These are phyloP conservation scores for Eidolon helvum DNA, from an alignment of 2,113 vertebrate genomes.

Conservation along the genomic window DNA sequence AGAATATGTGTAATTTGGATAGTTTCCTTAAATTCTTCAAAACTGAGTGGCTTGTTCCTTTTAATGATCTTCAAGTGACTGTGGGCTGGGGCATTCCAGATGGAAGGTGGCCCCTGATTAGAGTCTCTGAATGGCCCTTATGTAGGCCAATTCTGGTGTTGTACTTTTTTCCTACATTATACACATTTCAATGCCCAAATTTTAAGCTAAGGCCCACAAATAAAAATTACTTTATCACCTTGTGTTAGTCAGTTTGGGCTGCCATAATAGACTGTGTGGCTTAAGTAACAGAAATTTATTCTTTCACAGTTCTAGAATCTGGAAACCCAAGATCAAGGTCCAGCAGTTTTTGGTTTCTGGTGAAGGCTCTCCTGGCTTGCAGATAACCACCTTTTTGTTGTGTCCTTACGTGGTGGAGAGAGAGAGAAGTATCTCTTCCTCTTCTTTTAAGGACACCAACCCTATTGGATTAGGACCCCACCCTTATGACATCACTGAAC, in stretches of 20 bases:
- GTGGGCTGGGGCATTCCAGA: background rate
- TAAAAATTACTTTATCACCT: background rate
- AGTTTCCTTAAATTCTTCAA: conserved; percentile 60
- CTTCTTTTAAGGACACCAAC: background rate
- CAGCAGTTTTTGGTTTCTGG: background rate
- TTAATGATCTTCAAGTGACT: conserved; percentile 28
- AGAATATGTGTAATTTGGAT: conserved; percentile 49
- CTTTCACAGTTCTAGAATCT: background rate
- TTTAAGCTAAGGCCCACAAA: background rate
- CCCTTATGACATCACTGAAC: background rate
- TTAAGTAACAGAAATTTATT: background rate
- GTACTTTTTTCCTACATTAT: background rate
- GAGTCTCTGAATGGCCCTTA: background rate
- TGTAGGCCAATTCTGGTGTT: background rate
- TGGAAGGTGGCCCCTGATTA: background rate
- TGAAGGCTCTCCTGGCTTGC: background rate
- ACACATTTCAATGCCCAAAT: background rate
- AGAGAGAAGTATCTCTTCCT: background rate
- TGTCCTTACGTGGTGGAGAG: background rate
- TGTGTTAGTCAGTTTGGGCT: background rate
- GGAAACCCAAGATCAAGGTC: background rate
- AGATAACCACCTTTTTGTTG: background rate
- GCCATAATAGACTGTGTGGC: background rate
- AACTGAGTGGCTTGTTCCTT: conserved; percentile 22
- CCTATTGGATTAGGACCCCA: background rate